Conservation (phyloP, 2,113 vertebrate species). For the Dasypus novemcinctus region DNA sequence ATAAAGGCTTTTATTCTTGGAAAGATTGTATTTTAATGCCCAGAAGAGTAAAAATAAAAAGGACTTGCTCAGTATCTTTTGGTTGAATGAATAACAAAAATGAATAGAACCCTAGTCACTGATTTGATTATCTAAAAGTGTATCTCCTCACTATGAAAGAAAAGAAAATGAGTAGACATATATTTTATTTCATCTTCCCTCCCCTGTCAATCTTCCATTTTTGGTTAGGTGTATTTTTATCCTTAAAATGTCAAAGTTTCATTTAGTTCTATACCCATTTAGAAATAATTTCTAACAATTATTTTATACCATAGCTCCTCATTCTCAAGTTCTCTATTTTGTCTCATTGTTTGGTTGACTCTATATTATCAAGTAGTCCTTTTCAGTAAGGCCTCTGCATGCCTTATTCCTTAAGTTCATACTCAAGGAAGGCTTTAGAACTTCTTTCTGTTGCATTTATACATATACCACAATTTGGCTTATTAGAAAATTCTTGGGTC, state of each 20-base stretch:
- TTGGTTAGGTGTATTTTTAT: background rate
- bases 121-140: background rate
- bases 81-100: slow-evolving; percentile 25
- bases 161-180: background rate
- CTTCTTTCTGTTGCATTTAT: background rate
- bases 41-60: background rate
- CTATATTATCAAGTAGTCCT: slow-evolving; percentile 23
- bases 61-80: background rate
- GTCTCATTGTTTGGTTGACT: background rate
- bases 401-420: background rate
- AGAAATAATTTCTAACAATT: slow-evolving; percentile 28
- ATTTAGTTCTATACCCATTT: background rate
- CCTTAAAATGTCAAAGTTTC: background rate
- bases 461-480: background rate
- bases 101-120: background rate
- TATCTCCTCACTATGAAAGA: background rate
- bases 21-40: background rate
- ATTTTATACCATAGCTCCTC: background rate
- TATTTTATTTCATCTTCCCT: background rate
- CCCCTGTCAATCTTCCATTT: background rate
- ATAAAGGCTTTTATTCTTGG: background rate
- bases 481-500: background rate
- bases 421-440: background rate
- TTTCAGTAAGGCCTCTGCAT: background rate
- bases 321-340: slow-evolving; percentile 16